A percentile compares a stretch with the other conserved stretches of the same genome.
phyloP scores from a whole-genome alignment of 1,140 invertebrate species.

The Arctopsyche grandis region DNA sequence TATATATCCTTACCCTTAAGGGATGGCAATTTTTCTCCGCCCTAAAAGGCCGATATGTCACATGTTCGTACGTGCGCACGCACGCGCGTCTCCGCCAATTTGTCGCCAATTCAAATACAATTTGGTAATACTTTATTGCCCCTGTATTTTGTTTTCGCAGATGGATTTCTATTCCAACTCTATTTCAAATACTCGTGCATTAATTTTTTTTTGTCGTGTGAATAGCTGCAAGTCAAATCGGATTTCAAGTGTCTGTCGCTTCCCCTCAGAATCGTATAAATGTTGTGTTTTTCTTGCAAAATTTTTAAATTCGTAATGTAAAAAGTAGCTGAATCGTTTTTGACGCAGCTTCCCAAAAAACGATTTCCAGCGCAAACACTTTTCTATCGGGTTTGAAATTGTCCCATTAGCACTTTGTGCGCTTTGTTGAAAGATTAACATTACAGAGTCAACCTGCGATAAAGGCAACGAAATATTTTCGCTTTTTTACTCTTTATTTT shows the following conservation, averaged over 20 bases:
- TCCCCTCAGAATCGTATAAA: too few species aligned
- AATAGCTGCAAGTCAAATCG: too few species aligned
- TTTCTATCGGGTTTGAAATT: not conserved
- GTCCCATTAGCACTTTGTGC: constrained; percentile 14
- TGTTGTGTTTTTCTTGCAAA: too few species aligned
- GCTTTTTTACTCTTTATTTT: not conserved
- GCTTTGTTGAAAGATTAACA: constrained; percentile 8
- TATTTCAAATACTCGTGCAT: too few species aligned
- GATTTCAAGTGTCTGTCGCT: too few species aligned
- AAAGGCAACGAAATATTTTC: not conserved
- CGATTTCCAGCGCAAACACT: not conserved
- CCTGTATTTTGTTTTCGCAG: not conserved
- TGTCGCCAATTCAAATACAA: constrained; percentile 6
- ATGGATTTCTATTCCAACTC: not conserved
- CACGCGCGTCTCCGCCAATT: not conserved
- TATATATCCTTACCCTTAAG: too few species aligned
- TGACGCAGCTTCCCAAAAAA: not conserved
- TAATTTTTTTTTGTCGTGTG: too few species aligned
- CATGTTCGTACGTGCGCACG: not conserved
- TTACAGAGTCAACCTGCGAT: not conserved
- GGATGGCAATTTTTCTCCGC: not conserved
- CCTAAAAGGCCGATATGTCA: not conserved
- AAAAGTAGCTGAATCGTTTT: too few species aligned
- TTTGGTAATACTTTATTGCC: not conserved
- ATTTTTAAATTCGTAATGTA: too few species aligned